Evolutionary conservation across 2,113 vertebrate species (phyloP).

Genomic region (Alosa alosa): DNA sequence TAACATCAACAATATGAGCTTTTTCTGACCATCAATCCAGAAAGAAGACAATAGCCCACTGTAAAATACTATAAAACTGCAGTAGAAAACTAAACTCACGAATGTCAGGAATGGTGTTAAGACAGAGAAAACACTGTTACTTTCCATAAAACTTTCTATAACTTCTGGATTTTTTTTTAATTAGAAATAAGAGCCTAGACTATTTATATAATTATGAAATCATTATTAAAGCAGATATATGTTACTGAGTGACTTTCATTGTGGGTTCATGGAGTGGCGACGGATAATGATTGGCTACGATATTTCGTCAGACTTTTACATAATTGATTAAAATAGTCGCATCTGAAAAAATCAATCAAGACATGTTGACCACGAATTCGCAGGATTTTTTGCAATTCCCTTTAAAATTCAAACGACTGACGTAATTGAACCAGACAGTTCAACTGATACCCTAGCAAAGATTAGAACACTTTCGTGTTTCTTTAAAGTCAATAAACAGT

Average conservation of each 20-base stretch:
- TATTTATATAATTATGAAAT: background rate
- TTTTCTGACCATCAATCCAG: background rate
- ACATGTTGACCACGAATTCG: background rate
- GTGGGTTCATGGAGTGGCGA: background rate
- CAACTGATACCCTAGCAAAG: background rate
- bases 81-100: background rate
- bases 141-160: too few relatives aligned
- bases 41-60: background rate
- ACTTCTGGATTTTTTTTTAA: too few relatives aligned
- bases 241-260: background rate
- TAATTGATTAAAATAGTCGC: background rate
- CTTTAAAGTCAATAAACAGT: slow-evolving; percentile 50
- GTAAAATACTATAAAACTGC: background rate
- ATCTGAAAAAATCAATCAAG: background rate
- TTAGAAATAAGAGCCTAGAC: too few relatives aligned
- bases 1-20: background rate
- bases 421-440: background rate
- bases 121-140: too few relatives aligned
- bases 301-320: background rate
- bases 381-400: background rate
- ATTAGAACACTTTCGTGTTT: slow-evolving; percentile 35
- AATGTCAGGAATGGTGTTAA: too few relatives aligned
- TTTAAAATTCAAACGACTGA: background rate
- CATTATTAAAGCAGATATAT: background rate
- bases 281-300: background rate